Evolutionary conservation across 2,113 vertebrate species (phyloP).

Genomic region (Myrmophylax atrothorax): DNA sequence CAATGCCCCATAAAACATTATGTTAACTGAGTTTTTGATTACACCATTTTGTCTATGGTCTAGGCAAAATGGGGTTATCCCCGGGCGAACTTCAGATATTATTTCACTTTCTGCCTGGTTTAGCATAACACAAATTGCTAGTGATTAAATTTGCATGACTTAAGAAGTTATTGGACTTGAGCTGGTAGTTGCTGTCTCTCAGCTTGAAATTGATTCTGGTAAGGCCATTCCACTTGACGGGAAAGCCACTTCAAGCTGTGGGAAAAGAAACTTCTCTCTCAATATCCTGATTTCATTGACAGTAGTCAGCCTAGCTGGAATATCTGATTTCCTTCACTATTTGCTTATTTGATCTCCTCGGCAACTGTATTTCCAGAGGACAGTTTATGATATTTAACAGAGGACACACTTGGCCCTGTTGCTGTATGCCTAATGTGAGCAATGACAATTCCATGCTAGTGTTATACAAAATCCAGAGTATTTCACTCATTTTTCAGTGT

Average conservation of each 20-base stretch:
- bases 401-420: neutral
- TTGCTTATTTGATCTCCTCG: neutral
- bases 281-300: neutral
- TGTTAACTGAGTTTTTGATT: constrained; percentile 58
- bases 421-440: neutral
- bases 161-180: constrained; percentile 63
- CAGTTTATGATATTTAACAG: neutral
- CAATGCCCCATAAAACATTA: constrained; percentile 32
- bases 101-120: constrained; percentile 61
- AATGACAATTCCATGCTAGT: neutral
- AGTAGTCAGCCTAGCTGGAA: neutral
- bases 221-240: constrained; percentile 5
- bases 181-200: constrained; percentile 51
- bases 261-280: constrained; percentile 1
- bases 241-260: constrained; percentile 36
- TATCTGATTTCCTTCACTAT: neutral
- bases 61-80: constrained; percentile 46
- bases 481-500: neutral
- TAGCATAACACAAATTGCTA: constrained; percentile 52
- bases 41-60: constrained; percentile 21
- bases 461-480: neutral
- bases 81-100: constrained; percentile 38
- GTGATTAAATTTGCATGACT: constrained; percentile 62
- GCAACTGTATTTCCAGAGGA: neutral
- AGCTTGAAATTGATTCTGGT: constrained; percentile 53